These are phyloP conservation scores for Phortica variegata DNA, from an alignment of 1,140 invertebrate genomes.

Conservation along the genomic window DNA sequence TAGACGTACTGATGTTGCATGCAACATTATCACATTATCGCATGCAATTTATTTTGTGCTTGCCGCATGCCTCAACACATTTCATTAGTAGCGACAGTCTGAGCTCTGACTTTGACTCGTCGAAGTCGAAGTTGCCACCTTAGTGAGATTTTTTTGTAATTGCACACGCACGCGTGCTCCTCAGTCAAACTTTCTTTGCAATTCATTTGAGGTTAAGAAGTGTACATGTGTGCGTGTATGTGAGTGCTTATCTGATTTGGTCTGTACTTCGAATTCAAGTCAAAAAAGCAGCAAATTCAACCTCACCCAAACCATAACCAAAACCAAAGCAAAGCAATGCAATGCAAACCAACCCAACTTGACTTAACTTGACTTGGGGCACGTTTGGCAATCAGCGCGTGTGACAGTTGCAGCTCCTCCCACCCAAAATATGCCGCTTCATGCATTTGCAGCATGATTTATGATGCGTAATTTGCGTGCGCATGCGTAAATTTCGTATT, in stretches of 20 bases:
- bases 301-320: no score
- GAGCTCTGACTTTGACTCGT: no score
- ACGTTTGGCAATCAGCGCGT: constrained; percentile 36
- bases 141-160: constrained; percentile 19
- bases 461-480: constrained; percentile 52
- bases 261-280: no score
- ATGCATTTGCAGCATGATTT: no score
- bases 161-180: constrained; percentile 44
- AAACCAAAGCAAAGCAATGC: constrained; percentile 30
- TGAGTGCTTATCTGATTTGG: constrained; percentile 42
- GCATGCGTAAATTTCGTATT: constrained; percentile 50
- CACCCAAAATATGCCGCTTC: constrained; percentile 19
- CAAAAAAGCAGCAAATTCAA: no score
- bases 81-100: no score
- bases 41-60: not conserved
- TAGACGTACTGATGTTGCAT: no score
- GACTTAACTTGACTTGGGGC: no score
- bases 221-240: no score
- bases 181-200: constrained; percentile 46
- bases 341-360: no score
- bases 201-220: constrained; percentile 45
- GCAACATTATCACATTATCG: constrained; percentile 8
- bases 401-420: constrained; percentile 47
- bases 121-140: not conserved
- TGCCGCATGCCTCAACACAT: not conserved